phyloP scores from a whole-genome alignment of 2,888 invertebrate genomes.

The Oscheius sp. region DNA sequence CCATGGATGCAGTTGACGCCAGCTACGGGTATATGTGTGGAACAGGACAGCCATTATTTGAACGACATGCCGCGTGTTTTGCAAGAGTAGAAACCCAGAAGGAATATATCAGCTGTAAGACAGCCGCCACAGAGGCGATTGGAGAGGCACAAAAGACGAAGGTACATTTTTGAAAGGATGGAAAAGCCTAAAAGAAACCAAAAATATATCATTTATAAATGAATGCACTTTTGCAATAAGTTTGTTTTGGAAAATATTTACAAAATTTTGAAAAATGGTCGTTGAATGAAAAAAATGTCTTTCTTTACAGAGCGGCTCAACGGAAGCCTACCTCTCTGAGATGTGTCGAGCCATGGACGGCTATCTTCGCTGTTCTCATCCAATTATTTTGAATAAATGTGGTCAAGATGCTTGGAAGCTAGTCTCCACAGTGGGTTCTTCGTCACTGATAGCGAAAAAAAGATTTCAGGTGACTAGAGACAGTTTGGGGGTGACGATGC shows the following conservation, averaged over 20 bases:
- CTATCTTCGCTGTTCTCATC: slow-evolving; percentile 68
- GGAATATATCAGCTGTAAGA: slow-evolving; percentile 65
- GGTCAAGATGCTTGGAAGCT: slow-evolving; percentile 66
- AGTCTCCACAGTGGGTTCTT: slow-evolving; percentile 60
- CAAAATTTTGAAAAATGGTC: too few relatives aligned
- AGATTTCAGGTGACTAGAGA: slow-evolving; percentile 54
- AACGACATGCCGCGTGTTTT: slow-evolving; percentile 68
- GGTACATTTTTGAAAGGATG: slow-evolving; percentile 32
- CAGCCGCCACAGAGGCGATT: slow-evolving; percentile 63
- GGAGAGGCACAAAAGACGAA: slow-evolving; percentile 61
- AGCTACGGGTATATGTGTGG: slow-evolving; percentile 69
- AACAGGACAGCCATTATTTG: slow-evolving; percentile 61
- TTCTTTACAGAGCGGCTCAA: slow-evolving; percentile 44
- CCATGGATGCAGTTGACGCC: slow-evolving; percentile 67
- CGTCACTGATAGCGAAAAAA: not conserved
- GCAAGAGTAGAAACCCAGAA: slow-evolving; percentile 65
- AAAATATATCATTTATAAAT: too few relatives aligned
- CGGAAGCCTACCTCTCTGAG: slow-evolving; percentile 55
- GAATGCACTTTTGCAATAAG: too few relatives aligned
- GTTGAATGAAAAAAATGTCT: too few relatives aligned
- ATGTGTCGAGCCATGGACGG: slow-evolving; percentile 68
- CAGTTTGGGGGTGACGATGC: slow-evolving; percentile 60
- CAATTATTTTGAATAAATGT: slow-evolving; percentile 63
- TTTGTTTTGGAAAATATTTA: too few relatives aligned
- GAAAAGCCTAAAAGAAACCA: too few relatives aligned